phyloP scores from a whole-genome alignment of 2,888 invertebrate species.

The Dorcus parallelipipedus region DNA sequence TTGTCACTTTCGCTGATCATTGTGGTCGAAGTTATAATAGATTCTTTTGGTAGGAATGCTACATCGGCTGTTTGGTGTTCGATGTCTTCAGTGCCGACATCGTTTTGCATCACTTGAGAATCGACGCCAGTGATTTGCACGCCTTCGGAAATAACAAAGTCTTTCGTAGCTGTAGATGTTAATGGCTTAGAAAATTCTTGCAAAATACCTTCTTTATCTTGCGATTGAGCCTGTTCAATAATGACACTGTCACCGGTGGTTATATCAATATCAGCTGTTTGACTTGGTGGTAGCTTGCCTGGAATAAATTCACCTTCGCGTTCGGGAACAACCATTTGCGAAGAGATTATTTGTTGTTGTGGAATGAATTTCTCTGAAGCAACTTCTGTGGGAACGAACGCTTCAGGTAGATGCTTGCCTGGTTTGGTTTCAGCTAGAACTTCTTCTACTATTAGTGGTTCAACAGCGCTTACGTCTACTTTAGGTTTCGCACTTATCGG shows the following conservation, averaged over 20 bases:
- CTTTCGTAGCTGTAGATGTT: conserved; percentile 51
- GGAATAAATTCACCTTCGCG: conserved; percentile 62
- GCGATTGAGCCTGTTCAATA: conserved; percentile 54
- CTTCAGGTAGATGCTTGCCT: conserved; percentile 73
- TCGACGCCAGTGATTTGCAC: conserved; percentile 61
- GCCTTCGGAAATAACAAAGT: conserved; percentile 53
- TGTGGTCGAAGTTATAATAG: conserved; percentile 59
- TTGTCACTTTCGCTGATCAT: conserved; percentile 60
- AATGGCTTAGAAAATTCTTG: conserved; percentile 45
- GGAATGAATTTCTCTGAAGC: conserved; percentile 64
- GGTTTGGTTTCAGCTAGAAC: conserved; percentile 68
- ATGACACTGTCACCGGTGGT: conserved; percentile 60
- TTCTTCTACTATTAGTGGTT: conserved; percentile 66
- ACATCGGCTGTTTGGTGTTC: conserved; percentile 58
- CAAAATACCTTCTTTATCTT: conserved; percentile 66
- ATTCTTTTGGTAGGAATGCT: conserved; percentile 60
- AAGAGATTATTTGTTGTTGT: conserved; percentile 63
- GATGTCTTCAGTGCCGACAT: conserved; percentile 49
- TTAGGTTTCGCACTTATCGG: conserved; percentile 57
- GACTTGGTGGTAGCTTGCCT: conserved; percentile 57
- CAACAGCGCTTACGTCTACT: conserved; percentile 60
- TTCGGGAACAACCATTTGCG: conserved; percentile 65
- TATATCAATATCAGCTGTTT: conserved; percentile 59
- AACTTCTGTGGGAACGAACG: conserved; percentile 75
- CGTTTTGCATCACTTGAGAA: conserved; percentile 62